These are phyloP conservation scores for Prenolepis imparis DNA, from an alignment of 2,888 invertebrate genomes.

Conservation along the genomic window DNA sequence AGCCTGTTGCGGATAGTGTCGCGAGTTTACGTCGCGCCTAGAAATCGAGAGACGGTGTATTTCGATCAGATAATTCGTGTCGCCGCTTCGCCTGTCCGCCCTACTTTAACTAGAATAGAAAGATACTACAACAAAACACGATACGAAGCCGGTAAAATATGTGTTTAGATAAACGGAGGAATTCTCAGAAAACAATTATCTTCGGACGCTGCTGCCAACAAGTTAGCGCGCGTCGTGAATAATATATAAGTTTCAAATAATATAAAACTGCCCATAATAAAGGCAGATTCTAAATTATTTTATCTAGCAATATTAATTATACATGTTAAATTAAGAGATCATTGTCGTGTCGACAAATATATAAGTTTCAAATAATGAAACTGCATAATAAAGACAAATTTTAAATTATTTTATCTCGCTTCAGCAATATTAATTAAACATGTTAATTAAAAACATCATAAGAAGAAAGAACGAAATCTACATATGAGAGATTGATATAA, in stretches of 20 bases:
- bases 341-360: not conserved
- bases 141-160: not conserved
- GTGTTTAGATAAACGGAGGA: not conserved
- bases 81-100: not conserved
- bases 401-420: not conserved
- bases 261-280: not conserved
- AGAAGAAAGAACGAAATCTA: not conserved
- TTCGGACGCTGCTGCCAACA: not conserved
- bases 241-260: not conserved
- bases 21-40: conserved; percentile 13
- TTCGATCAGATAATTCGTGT: conserved; percentile 32
- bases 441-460: not conserved
- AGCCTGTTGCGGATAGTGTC: conserved; percentile 35
- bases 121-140: not conserved
- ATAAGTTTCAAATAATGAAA: not conserved
- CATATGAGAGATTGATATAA: too few relatives aligned
- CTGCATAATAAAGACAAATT: not conserved
- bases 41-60: conserved; percentile 11
- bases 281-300: not conserved
- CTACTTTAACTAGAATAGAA: not conserved
- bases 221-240: not conserved
- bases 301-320: not conserved
- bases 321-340: not conserved
- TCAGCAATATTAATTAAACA: not conserved
- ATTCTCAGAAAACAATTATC: not conserved